Evolutionary conservation across 30 jellyfish, hydroid and myxozoan genomes (phyloP), one percentile per base, ranked within the genome.

Genomic region (Clytia hemisphaerica): DNA sequence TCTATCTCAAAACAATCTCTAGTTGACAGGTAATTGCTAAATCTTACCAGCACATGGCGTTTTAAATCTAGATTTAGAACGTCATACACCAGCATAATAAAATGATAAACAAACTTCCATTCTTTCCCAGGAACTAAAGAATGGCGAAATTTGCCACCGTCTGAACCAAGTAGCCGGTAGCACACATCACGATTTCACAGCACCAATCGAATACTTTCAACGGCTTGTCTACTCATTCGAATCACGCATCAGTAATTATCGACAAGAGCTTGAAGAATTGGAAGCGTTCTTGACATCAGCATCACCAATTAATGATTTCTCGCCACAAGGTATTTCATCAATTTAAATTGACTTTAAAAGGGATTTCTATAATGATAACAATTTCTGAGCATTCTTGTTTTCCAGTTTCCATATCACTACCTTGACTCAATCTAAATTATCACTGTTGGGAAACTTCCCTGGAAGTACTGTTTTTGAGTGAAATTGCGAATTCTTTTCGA

Each of bases 281-380:
- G 95, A 85, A 61, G 49, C 45, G 42, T 85, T 76, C 61, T 64
- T 85, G 19, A 59, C 93, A 4, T 37, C 93, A 1, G 57, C 93
- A 9, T 45, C 95, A 26, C 79, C 82, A 4, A 32, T 49, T 10
- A 63, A 70, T 25, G 66, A 77, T 37, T 83, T 83, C 48, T 75
- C 80, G 19, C 95, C 95, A 4, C 95, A 83, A 76, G 95, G 95
- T 83, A 31, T 18, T n/a, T n/a, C n/a, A n/a, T n/a, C n/a, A n/a
- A n/a, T n/a, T n/a, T n/a, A n/a, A n/a, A 9, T 42, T 42, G 53
- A n/a, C 53, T 12, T 9, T n/a, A n/a, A 9, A 12, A 42, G n/a
- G n/a, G n/a, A 9, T 9, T 42, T 9, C 53, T 42, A 9, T 42
- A 42, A 57, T 28, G 55, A 57, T 24, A 57, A n/a, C 6, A 7